These are phyloP conservation scores for Ectemnius lituratus DNA, from an alignment of 2,888 invertebrate genomes.

Conservation along the genomic window DNA sequence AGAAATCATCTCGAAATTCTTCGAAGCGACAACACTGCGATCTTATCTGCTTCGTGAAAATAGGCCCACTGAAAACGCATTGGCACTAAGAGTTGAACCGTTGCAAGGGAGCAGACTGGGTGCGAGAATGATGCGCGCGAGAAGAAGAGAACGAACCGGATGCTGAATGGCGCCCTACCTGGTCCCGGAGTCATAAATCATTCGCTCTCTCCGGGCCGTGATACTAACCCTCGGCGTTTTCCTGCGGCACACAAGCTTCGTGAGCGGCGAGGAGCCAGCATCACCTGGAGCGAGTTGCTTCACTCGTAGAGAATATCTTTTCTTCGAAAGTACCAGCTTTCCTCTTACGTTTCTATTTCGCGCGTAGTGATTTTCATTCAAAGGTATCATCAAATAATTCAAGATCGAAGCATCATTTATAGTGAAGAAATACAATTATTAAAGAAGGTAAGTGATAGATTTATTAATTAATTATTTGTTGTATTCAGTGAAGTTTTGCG, in stretches of 20 bases:
- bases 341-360: background rate
- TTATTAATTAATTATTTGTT: no score
- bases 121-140: slow-evolving; percentile 38
- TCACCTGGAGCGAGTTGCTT: slow-evolving; percentile 69
- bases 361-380: background rate
- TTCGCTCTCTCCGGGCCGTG: slow-evolving; percentile 75
- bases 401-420: no score
- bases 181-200: slow-evolving; percentile 76
- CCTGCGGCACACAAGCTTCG: slow-evolving; percentile 66
- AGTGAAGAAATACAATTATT: no score
- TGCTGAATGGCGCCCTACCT: slow-evolving; percentile 74
- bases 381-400: no score
- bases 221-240: slow-evolving; percentile 69
- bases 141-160: slow-evolving; percentile 58
- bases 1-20: no score
- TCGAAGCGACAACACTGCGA: slow-evolving; percentile 16
- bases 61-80: slow-evolving; percentile 64
- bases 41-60: slow-evolving; percentile 55
- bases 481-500: no score
- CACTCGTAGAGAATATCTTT: slow-evolving; percentile 20
- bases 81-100: slow-evolving; percentile 51
- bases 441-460: no score
- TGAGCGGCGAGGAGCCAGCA: slow-evolving; percentile 71
- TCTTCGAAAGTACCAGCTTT: background rate
- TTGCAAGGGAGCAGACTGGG: slow-evolving; percentile 22